A percentile compares a stretch with the other conserved stretches of the same genome.
Evolutionary conservation across 2,888 invertebrate species (phyloP).

Genomic region (Isotomurus palustris): DNA sequence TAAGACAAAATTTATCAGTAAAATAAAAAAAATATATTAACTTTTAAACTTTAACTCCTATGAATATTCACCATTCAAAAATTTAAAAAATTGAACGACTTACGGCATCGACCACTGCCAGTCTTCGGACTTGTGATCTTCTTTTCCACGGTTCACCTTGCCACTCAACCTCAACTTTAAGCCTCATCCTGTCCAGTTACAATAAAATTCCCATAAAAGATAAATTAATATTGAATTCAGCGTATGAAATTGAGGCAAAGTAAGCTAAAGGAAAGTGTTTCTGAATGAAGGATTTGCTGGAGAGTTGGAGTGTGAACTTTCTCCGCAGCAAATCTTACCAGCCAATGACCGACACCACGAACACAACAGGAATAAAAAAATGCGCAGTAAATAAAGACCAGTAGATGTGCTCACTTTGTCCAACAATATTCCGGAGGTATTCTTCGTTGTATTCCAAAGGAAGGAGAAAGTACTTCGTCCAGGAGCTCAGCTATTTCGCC

Average conservation of each 20-base stretch:
- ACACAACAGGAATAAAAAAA: background rate
- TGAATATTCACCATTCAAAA: too few relatives aligned
- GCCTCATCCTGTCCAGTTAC: slow-evolving; percentile 16
- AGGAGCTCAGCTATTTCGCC: too few relatives aligned
- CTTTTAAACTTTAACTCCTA: too few relatives aligned
- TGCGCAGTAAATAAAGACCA: too few relatives aligned
- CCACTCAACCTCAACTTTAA: slow-evolving; percentile 28
- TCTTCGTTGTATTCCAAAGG: too few relatives aligned
- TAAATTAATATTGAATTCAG: background rate
- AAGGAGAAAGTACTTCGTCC: too few relatives aligned
- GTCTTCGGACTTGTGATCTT: slow-evolving; percentile 7
- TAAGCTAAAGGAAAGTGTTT: too few relatives aligned
- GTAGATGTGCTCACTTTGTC: too few relatives aligned
- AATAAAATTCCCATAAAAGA: background rate
- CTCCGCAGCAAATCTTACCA: slow-evolving; percentile 1
- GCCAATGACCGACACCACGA: background rate
- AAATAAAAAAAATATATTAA: background rate
- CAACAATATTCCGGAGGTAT: too few relatives aligned
- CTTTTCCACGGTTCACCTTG: slow-evolving; percentile 25
- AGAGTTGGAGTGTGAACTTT: background rate
- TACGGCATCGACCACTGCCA: slow-evolving; percentile 17
- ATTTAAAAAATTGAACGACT: background rate
- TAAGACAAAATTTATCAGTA: background rate
- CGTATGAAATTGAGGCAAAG: too few relatives aligned
- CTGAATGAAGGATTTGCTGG: background rate